These are phyloP conservation scores for Thymelicus acteon DNA, from an alignment of 2,888 invertebrate genomes.

Conservation along the genomic window DNA sequence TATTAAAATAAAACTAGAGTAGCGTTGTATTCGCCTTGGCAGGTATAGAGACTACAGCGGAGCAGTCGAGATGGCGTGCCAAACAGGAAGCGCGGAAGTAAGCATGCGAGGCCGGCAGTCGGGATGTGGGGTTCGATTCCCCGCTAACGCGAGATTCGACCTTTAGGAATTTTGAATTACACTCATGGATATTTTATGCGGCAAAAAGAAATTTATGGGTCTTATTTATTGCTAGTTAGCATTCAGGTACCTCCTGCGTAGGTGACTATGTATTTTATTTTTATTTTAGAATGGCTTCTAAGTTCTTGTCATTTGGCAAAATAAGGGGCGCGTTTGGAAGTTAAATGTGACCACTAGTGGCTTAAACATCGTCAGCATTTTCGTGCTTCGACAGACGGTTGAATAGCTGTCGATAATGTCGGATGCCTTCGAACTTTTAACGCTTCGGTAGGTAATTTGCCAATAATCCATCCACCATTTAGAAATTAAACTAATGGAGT, in stretches of 20 bases:
- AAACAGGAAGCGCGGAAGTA: constrained; percentile 82
- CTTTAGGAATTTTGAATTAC: constrained; percentile 48
- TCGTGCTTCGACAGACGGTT: no score
- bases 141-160: constrained; percentile 62
- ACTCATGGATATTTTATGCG: constrained; percentile 32
- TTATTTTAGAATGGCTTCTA: no score
- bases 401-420: no score
- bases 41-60: constrained; percentile 70
- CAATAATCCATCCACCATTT: not conserved
- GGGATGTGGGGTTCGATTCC: constrained; percentile 77
- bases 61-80: constrained; percentile 80
- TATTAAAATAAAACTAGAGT: constrained; percentile 41
- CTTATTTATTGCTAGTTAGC: constrained; percentile 2
- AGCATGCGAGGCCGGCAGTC: constrained; percentile 65
- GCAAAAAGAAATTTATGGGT: constrained; percentile 13
- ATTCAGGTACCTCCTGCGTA: no score
- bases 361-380: no score
- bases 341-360: no score
- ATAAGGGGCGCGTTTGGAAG: no score
- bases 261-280: no score
- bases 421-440: no score
- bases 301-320: no score
- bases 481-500: no score
- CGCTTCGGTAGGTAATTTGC: not conserved
- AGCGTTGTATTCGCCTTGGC: constrained; percentile 43